phyloP scores from a whole-genome alignment of 2,113 vertebrate genomes.

The Gymnocephalus cernua region DNA sequence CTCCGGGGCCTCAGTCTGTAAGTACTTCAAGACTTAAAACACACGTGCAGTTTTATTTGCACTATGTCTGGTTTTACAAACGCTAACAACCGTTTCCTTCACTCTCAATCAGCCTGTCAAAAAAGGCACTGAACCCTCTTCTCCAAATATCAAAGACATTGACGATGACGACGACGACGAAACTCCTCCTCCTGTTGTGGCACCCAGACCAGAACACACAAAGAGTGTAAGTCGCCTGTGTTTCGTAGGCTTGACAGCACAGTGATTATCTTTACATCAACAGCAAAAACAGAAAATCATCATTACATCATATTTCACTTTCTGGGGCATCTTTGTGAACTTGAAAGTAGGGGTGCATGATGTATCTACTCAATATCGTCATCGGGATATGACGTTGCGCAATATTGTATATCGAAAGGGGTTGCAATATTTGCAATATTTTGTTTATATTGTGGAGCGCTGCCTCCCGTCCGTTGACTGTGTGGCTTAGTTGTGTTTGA shows the following conservation, averaged over 20 bases:
- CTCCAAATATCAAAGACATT: conserved; percentile 81
- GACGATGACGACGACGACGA: conserved; percentile 93
- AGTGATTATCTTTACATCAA: not conserved
- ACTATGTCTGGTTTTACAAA: not conserved
- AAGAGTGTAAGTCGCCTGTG: conserved; percentile 89
- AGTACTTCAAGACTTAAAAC: conserved; percentile 74
- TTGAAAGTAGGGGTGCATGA: too few relatives aligned
- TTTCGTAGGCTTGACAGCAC: accelerated
- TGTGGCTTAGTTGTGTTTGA: too few relatives aligned
- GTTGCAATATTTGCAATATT: too few relatives aligned
- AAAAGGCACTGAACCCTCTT: conserved; percentile 90
- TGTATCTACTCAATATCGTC: too few relatives aligned
- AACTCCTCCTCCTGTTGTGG: conserved; percentile 91
- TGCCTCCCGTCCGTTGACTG: too few relatives aligned
- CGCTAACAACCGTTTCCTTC: not conserved
- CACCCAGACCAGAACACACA: conserved; percentile 95
- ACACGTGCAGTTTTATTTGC: not conserved
- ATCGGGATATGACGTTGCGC: too few relatives aligned
- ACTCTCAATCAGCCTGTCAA: conserved; percentile 85
- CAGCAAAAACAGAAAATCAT: too few relatives aligned
- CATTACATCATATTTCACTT: not conserved
- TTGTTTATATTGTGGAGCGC: too few relatives aligned
- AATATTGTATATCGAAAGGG: too few relatives aligned
- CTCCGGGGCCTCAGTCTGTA: conserved; percentile 91
- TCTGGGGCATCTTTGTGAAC: not conserved